Percentiles rank a stretch among this genome's conserved stretches.
Evolutionary conservation across 2,113 vertebrate genomes (phyloP).

Genomic region (Beaufortia kweichowensis): DNA sequence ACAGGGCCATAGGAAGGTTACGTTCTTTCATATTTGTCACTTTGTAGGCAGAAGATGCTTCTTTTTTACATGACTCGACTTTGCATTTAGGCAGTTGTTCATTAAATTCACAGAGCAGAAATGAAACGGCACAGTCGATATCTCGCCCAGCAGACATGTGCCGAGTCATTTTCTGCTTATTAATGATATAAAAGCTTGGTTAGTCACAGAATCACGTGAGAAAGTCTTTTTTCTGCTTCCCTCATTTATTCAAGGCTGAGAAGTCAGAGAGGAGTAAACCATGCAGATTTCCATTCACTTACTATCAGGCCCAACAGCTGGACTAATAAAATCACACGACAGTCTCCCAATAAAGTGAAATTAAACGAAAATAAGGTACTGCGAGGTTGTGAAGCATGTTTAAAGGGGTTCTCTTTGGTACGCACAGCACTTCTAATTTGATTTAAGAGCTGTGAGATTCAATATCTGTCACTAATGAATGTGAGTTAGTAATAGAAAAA

Average conservation of each 20-base stretch:
- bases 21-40: background rate
- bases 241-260: conserved; percentile 40
- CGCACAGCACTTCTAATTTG: background rate
- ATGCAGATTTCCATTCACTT: conserved; percentile 30
- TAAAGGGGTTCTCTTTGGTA: conserved; percentile 10
- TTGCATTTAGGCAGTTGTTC: conserved; percentile 37
- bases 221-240: background rate
- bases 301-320: conserved; percentile 43
- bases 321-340: conserved; percentile 30
- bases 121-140: conserved; percentile 42
- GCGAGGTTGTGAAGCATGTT: conserved; percentile 28
- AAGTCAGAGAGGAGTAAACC: conserved; percentile 11
- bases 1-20: background rate
- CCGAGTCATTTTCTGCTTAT: conserved; percentile 49
- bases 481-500: conserved; percentile 1
- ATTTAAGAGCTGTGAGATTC: background rate
- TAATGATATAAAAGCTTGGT: conserved; percentile 53
- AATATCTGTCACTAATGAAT: conserved; percentile 3
- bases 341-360: conserved; percentile 23
- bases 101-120: conserved; percentile 41
- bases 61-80: conserved; percentile 25
- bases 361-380: conserved; percentile 19
- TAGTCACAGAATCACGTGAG: conserved; percentile 19
- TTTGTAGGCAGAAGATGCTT: conserved; percentile 5
- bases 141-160: conserved; percentile 40